Conservation (phyloP, 2,113 vertebrate species). For the Crypturellus undulatus region DNA sequence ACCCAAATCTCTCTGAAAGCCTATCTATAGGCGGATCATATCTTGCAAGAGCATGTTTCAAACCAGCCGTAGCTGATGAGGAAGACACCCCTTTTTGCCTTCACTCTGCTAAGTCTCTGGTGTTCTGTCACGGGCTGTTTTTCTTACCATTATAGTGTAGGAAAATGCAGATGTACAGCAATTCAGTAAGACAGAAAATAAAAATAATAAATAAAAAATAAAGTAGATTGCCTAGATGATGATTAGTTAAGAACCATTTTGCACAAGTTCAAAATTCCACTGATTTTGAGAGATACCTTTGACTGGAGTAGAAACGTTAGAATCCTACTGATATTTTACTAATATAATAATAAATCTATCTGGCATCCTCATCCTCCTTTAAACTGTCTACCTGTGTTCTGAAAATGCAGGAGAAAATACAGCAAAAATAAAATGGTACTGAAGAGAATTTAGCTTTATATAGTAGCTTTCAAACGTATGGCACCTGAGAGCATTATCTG, state of each 20-base stretch:
- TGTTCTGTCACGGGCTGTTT: neutral
- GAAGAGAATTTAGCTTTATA: neutral
- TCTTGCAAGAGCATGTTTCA: neutral
- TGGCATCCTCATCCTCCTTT: neutral
- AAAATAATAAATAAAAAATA: neutral
- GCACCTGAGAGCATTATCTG: neutral
- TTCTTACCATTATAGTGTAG: neutral
- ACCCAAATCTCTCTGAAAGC: neutral
- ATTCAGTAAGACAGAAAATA: neutral
- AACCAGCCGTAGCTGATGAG: neutral
- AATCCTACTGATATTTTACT: neutral
- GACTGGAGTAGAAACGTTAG: neutral
- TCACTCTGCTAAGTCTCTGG: neutral
- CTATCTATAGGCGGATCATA: fast-evolving
- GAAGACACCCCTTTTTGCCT: neutral
- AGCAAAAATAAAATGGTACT: neutral
- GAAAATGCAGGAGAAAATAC: neutral
- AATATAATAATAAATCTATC: neutral
- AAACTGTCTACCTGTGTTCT: neutral
- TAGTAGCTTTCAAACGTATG: neutral
- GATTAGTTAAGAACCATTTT: neutral
- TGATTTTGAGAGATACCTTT: neutral
- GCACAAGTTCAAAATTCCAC: neutral
- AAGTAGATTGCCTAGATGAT: neutral
- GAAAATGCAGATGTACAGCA: neutral